A percentile compares a stretch with the other conserved stretches of the same genome.
phyloP scores from a whole-genome alignment of 2,888 invertebrate species.

The Cosmia pyralina region DNA sequence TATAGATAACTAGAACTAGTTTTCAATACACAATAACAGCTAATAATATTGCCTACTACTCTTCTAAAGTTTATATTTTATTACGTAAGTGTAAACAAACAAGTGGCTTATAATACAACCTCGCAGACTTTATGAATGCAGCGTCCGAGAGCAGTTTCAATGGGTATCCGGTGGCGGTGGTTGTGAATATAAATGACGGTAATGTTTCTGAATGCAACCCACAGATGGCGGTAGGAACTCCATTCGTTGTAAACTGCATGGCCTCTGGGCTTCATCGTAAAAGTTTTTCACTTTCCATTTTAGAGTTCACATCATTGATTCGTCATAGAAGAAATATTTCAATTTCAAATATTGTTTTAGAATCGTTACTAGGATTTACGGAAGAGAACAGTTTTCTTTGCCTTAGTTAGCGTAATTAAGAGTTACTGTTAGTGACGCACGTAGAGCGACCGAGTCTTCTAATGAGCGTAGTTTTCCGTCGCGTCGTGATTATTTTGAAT shows the following conservation, averaged over 20 bases:
- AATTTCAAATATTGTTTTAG: background rate
- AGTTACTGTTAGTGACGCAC: background rate
- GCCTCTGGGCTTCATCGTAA: background rate
- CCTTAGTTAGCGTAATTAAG: background rate
- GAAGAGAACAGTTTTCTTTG: background rate
- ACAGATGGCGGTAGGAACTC: conserved; percentile 29
- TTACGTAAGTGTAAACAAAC: background rate
- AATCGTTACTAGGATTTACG: background rate
- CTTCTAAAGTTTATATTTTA: background rate
- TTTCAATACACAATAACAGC: background rate
- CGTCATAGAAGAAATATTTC: too few relatives aligned
- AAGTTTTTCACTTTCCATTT: conserved; percentile 7
- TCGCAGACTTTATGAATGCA: conserved; percentile 7
- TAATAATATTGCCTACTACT: background rate
- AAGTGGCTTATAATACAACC: background rate
- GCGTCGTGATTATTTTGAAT: background rate
- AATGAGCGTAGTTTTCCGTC: background rate
- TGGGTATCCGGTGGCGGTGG: background rate
- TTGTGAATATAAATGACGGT: background rate
- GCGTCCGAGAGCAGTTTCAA: conserved; percentile 6
- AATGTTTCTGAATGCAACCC: conserved; percentile 12
- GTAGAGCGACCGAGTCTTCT: background rate
- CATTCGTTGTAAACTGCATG: background rate
- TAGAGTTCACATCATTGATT: background rate
- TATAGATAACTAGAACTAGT: background rate